Evolutionary conservation across 2,113 vertebrate species (phyloP), one percentile per base, ranked within the genome.

Genomic region (Strix aluco): DNA sequence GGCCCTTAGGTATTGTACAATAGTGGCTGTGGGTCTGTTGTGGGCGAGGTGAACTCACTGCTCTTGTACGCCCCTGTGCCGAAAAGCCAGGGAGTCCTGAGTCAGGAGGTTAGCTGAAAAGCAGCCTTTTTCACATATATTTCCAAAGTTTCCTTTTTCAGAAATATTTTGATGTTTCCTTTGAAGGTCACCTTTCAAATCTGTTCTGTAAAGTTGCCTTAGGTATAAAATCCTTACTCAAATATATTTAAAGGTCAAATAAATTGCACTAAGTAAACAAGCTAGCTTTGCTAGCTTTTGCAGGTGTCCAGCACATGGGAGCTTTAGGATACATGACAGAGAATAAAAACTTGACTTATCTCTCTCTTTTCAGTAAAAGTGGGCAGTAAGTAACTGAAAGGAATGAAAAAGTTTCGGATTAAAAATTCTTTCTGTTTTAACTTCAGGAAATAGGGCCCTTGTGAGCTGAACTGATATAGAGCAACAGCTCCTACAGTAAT

Each of bases 231-330:
- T 97, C 95, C 96, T 97, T 97, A 97, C 91, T 97, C 83, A 98
- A 97, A 98, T 96, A 98, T 97, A 98, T 97, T 97, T 97, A 91
- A 97, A 95, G 97, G 97, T 97, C 96, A 98, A 97, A 97, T 97
- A 97, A 98, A 96, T 97, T 91, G 89, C 62, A 40, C 63, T 96
- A 95, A 94, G 84, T 83, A 95, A 98, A 97, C 92, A 97, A 93
- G 95, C 87, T 73, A 90, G 88, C 80, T 96, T 75, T 89, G 95
- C 93, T 93, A 88, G 93, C 92, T 96, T 97, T 97, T 94, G 95
- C 96, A 97, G 97, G 96, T 97, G 92, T 96, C 86, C 55, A 87
- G 93, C 92, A 95, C 87, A 95, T 90, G 94, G 94, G 90, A 97
- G 85, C 79, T 77, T 95, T 92, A 95, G 96, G 92, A 86, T 89